A percentile compares a stretch with the other conserved stretches of the same genome.
Evolutionary conservation across 2,888 invertebrate genomes (phyloP).

Genomic region (Pilophorus perplexus): DNA sequence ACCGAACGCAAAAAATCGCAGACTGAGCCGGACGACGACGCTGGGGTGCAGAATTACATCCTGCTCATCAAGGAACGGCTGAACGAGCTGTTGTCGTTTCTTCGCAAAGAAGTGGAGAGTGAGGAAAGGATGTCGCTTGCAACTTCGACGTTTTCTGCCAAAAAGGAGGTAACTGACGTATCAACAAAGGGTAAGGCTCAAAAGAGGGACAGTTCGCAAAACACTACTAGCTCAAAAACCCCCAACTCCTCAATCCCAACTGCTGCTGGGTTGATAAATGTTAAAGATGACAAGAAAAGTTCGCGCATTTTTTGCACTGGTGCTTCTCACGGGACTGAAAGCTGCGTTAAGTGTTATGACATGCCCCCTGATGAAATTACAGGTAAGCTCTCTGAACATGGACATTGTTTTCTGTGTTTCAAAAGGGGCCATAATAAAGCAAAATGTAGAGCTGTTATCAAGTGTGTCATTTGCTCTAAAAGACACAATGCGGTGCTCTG

Average conservation of each 20-base stretch:
- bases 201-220: neutral
- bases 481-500: conserved; percentile 3
- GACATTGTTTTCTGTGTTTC: conserved; percentile 48
- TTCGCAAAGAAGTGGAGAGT: conserved; percentile 48
- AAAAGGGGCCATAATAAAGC: conserved; percentile 10
- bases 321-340: conserved; percentile 41
- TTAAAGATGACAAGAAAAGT: conserved; percentile 25
- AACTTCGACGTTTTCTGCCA: neutral
- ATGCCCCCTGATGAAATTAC: conserved; percentile 42
- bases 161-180: no score
- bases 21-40: neutral
- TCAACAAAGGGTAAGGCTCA: neutral
- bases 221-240: neutral
- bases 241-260: conserved; percentile 9
- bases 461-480: conserved; percentile 1
- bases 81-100: conserved; percentile 44
- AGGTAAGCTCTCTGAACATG: conserved; percentile 43
- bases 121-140: conserved; percentile 48
- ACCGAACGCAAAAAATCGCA: neutral
- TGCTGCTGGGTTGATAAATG: conserved; percentile 44
- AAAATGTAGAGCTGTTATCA: neutral
- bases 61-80: neutral
- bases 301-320: conserved; percentile 49
- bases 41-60: no score
- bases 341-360: conserved; percentile 44